A percentile compares a stretch with the other conserved stretches of the same genome.
These are phyloP conservation scores for Platichthys stellatus DNA, from an alignment of 2,113 vertebrate species.

Conservation along the genomic window DNA sequence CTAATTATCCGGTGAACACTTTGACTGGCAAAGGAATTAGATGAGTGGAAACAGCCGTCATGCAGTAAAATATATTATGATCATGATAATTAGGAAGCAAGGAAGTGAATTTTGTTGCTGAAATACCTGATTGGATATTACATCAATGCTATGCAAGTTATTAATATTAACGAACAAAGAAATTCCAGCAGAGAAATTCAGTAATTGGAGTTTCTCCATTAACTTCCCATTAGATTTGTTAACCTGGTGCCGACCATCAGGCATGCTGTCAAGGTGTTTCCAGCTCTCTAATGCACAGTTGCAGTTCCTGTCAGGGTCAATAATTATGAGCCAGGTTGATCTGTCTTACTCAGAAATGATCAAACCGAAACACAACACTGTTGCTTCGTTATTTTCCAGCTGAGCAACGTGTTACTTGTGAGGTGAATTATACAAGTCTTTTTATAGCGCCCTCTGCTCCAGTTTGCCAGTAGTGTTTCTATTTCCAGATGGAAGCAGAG, in stretches of 20 bases:
- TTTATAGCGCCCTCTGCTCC: conserved; percentile 2
- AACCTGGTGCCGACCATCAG: not conserved
- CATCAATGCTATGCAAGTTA: too few relatives aligned
- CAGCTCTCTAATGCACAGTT: not conserved
- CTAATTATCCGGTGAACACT: not conserved
- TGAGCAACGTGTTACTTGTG: not conserved
- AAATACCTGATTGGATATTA: too few relatives aligned
- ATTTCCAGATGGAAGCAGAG: conserved; percentile 17
- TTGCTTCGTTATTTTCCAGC: not conserved
- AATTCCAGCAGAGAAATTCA: too few relatives aligned
- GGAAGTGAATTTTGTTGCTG: too few relatives aligned
- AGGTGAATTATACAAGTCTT: not conserved
- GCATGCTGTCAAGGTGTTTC: not conserved
- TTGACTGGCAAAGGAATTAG: not conserved
- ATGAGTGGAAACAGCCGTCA: not conserved
- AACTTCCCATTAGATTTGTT: too few relatives aligned
- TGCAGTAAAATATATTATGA: not conserved
- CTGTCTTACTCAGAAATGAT: not conserved
- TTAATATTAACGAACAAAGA: too few relatives aligned
- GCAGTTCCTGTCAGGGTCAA: not conserved
- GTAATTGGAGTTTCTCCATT: too few relatives aligned
- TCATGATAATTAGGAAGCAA: not conserved
- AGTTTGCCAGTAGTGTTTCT: conserved; percentile 8
- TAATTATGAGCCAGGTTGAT: not conserved
- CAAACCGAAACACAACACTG: not conserved